Evolutionary conservation across 2,113 vertebrate genomes (phyloP).

Genomic region (Tachuris rubrigastra): DNA sequence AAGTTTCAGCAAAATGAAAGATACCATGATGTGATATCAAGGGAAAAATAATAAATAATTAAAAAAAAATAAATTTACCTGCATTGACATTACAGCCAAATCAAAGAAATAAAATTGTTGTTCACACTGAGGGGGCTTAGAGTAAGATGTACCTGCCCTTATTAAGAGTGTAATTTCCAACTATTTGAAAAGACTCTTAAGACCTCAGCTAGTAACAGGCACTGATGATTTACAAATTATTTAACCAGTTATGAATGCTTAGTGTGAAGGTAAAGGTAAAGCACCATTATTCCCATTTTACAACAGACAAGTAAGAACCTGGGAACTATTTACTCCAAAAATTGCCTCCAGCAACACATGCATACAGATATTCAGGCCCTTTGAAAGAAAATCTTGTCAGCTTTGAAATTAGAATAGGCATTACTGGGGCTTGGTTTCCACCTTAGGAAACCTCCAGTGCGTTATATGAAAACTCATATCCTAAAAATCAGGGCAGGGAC

Average conservation of each 20-base stretch:
- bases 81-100: background rate
- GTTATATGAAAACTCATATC: background rate
- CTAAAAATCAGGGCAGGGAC: background rate
- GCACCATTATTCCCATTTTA: background rate
- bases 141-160: background rate
- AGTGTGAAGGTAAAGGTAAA: background rate
- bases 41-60: background rate
- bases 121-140: background rate
- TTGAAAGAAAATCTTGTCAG: background rate
- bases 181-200: background rate
- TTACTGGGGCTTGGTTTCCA: background rate
- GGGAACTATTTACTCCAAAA: background rate
- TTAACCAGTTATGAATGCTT: background rate
- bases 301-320: background rate
- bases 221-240: background rate
- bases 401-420: background rate
- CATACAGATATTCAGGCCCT: background rate
- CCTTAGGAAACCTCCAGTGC: background rate
- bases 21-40: background rate
- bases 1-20: background rate
- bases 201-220: background rate
- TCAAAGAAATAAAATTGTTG: background rate
- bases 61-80: background rate
- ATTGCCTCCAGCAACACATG: background rate
- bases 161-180: background rate